Base-by-base conservation (phyloP, 1,140 invertebrate genomes). In the Hylaeus volcanicus region DNA sequence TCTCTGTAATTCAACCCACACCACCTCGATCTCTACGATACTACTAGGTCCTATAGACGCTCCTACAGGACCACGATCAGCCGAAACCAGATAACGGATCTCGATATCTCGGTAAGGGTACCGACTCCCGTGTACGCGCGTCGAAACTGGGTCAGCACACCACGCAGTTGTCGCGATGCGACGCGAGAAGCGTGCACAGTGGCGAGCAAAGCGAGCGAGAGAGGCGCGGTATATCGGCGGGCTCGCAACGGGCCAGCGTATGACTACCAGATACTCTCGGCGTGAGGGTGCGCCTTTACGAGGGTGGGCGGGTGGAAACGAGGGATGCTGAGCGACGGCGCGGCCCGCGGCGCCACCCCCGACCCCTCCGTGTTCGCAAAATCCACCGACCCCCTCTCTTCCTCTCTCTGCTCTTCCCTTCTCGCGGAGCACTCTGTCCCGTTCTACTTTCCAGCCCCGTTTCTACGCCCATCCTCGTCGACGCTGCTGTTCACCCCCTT, bases 321-420 rank as follows among this genome's bases (percentile, higher is more conserved):
- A 90, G 89, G 91, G 91, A 93, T 92, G 92, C 92, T 93, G 92
- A 90, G 92, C 92, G 92, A 93, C 92, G 92, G 92, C 92, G 92
- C 92, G 89, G 92, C 89, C 89, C 79, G 88, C 89, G 91, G 91
- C 91, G 92, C 91, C 92, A 91, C 91, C 91, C 88, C 85, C 78
- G 60, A 83, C 88, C 83, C 84, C 87, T 87, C 81, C 82, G 68
- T 83, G 66, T 78, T 80, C 81, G 77, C 85, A 76, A 86, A 84
- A 87, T 85, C 80, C 85, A 82, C 85, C 86, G 85, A 79, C 63
- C 3, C 11, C 51, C 37, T 48, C 61, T 37, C 12, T 15, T 41
- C 45, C 41, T 26, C 55, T 63, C 60, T 65, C 60, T 37, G 11
- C 65, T 60, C 26, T 26, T 9, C 51, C 65, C 39, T 53, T 65